A percentile compares a stretch with the other conserved stretches of the same genome.
Evolutionary conservation across 2,113 vertebrate species (phyloP).

Genomic region (Solea senegalensis): DNA sequence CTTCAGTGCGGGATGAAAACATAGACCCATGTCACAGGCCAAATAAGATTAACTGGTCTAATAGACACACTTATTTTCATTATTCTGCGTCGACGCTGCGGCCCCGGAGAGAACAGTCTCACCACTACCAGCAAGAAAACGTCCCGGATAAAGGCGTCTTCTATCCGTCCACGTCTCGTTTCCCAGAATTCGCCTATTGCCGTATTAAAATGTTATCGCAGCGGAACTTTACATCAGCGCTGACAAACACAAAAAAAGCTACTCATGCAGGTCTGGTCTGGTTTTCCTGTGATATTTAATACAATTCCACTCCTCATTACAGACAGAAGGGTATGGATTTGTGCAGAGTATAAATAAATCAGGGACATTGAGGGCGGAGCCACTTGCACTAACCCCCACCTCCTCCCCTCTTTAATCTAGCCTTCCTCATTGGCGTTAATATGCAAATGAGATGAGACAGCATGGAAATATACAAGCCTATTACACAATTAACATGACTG

Average conservation of each 20-base stretch:
- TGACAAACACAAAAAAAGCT: constrained; percentile 23
- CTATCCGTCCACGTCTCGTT: constrained; percentile 40
- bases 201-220: constrained; percentile 4
- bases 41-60: constrained; percentile 76
- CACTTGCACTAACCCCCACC: constrained; percentile 14
- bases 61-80: constrained; percentile 80
- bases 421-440: constrained; percentile 69
- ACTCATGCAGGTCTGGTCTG: constrained; percentile 17
- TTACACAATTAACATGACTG: constrained; percentile 76
- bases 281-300: constrained; percentile 26
- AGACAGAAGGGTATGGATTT: constrained; percentile 36
- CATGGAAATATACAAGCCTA: constrained; percentile 74
- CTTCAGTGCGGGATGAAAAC: constrained; percentile 71
- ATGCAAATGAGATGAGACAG: constrained; percentile 77
- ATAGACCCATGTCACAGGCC: constrained; percentile 65
- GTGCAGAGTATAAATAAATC: constrained; percentile 65
- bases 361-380: constrained; percentile 58
- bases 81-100: constrained; percentile 67
- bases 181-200: constrained; percentile 36
- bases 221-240: constrained; percentile 21
- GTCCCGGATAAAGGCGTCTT: constrained; percentile 37
- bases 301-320: constrained; percentile 24
- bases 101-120: constrained; percentile 41
- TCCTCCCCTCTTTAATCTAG: constrained; percentile 59
- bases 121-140: constrained; percentile 13